Evolutionary conservation across 2,888 invertebrate species (phyloP), one percentile per base, ranked within the genome.

Genomic region (Orchesella flavescens): DNA sequence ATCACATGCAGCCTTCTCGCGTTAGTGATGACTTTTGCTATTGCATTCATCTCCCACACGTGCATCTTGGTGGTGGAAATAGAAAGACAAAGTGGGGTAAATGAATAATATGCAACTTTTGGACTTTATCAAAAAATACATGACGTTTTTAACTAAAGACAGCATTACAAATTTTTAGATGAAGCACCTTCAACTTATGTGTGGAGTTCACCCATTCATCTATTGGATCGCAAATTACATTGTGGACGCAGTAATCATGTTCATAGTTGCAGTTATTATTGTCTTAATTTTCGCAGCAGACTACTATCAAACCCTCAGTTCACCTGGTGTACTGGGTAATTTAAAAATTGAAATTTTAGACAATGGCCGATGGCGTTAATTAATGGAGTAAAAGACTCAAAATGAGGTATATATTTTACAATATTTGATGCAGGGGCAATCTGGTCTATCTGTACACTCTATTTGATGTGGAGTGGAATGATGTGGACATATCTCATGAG

Each of bases 181-280:
- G 76, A 86, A 86, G 24, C 86, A 87, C 19, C n/a, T 87, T 5
- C 86, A 86, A 55, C 34, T 85, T 3, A 87, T 87, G 87, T 83
- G 84, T 23, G 86, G 87, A 15, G 65, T 87, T 0, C 74, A 81
- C 21, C 84, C 86, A 4, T 17, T 61, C 3, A 73, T 84, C n/a
- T 87, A 87, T 49, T 87, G 87, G 87, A 23, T 71, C 1, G 57
- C 86, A 1, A 57, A 87, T n/a, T 85, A 57, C 75, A 5, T 83
- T n/a, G 83, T 76, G 43, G 86, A 87, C 65, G 57, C 63, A 0
- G 10, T 84, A 1, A 10, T 81, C 15, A 82, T 82, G 84, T 57
- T 76, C n/a, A 44, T 75, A 15, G 49, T 82, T n/a, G n/a, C 78
- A 1, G 2, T 53, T 9, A 24, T 79, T 2, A 46, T 86, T 43